phyloP scores from a whole-genome alignment of 2,797 vertebrate genomes.

The Pelobates cultripes region DNA sequence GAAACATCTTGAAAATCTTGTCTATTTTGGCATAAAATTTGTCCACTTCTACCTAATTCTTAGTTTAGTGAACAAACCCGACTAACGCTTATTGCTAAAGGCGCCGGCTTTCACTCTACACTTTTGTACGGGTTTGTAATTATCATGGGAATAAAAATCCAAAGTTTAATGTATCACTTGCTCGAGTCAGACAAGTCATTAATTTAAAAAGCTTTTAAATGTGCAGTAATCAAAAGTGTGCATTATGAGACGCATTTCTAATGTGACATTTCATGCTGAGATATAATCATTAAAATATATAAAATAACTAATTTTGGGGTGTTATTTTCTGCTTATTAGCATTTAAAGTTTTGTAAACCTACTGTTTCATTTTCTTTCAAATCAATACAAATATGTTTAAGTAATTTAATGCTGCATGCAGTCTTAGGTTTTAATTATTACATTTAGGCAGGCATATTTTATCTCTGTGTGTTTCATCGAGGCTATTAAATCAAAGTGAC shows the following conservation, averaged over 20 bases:
- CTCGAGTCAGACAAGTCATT: slow-evolving; percentile 21
- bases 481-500: slow-evolving; percentile 17
- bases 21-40: too few species aligned
- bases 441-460: slow-evolving; percentile 21
- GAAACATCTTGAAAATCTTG: too few species aligned
- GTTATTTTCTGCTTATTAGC: slow-evolving; percentile 10
- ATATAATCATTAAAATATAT: slow-evolving; percentile 20
- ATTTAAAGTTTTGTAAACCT: background rate
- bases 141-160: slow-evolving; percentile 17
- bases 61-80: too few species aligned
- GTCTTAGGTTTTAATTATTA: slow-evolving; percentile 30
- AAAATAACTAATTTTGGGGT: background rate
- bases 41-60: too few species aligned
- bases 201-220: slow-evolving; percentile 37
- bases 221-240: slow-evolving; percentile 21
- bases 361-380: slow-evolving; percentile 18
- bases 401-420: slow-evolving; percentile 7
- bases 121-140: slow-evolving; percentile 12
- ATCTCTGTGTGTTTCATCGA: slow-evolving; percentile 3
- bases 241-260: slow-evolving; percentile 16
- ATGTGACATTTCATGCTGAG: slow-evolving; percentile 18
- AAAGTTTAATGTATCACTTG: slow-evolving; percentile 11
- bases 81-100: too few species aligned
- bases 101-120: background rate
- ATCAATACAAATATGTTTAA: slow-evolving; percentile 35